A percentile compares a stretch with the other conserved stretches of the same genome.
phyloP scores from a whole-genome alignment of 2,113 vertebrate genomes.

The Egretta garzetta region DNA sequence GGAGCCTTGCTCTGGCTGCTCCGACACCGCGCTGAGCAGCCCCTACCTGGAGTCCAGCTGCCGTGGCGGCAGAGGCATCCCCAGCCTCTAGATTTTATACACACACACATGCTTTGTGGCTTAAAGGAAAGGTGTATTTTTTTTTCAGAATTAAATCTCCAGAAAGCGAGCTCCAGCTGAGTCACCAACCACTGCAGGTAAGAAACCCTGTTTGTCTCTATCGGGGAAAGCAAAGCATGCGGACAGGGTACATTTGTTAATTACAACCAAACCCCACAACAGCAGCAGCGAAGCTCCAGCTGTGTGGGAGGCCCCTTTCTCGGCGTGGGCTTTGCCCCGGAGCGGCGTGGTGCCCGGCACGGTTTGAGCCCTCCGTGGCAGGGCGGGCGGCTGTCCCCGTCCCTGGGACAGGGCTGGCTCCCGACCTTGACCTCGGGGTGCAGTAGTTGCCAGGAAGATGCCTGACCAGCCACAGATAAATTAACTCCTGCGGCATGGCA shows the following conservation, averaged over 20 bases:
- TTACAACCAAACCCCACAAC: background rate
- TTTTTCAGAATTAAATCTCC: background rate
- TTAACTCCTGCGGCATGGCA: background rate
- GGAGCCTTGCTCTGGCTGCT: background rate
- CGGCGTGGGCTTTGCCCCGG: background rate
- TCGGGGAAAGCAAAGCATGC: no score
- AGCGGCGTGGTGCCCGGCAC: fast-evolving
- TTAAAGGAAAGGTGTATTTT: background rate
- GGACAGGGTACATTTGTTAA: no score
- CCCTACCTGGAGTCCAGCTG: background rate
- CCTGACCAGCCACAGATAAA: background rate
- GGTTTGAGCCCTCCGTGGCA: background rate
- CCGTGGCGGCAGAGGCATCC: fast-evolving
- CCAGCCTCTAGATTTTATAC: background rate
- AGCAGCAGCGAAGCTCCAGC: background rate
- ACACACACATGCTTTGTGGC: fast-evolving
- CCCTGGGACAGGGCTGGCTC: background rate
- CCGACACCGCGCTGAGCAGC: background rate
- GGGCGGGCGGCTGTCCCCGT: background rate
- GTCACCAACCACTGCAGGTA: background rate
- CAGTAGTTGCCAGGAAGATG: background rate
- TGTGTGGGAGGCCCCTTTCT: background rate
- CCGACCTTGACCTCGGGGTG: fast-evolving
- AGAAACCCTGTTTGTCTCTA: no score
- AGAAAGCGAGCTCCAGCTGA: background rate